These are phyloP conservation scores for Lycocerus yunnanus DNA, from an alignment of 2,888 invertebrate genomes.

Conservation along the genomic window DNA sequence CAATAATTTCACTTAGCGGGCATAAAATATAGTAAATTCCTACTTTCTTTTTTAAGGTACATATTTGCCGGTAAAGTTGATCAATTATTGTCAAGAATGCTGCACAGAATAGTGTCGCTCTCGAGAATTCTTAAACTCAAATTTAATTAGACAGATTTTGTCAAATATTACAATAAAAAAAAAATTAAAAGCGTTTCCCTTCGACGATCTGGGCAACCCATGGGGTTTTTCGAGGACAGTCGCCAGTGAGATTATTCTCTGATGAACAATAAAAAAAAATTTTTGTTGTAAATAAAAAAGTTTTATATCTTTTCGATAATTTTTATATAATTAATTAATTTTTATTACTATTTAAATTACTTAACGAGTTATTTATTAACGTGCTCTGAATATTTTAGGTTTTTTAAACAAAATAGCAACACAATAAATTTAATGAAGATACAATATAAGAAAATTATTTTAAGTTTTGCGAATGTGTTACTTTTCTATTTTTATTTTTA, in stretches of 20 bases:
- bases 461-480: neutral
- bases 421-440: neutral
- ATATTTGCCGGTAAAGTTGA: neutral
- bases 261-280: too few species aligned
- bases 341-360: neutral
- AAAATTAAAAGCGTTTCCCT: neutral
- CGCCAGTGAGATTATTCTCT: too few species aligned
- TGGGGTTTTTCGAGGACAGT: neutral
- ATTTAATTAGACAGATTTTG: too few species aligned
- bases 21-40: neutral
- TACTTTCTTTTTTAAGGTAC: constrained; percentile 3
- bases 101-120: neutral
- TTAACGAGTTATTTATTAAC: neutral
- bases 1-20: constrained; percentile 2
- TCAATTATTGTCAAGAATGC: neutral
- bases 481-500: constrained; percentile 1
- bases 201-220: neutral
- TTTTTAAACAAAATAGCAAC: neutral
- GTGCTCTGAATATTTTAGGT: neutral
- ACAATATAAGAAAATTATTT: neutral
- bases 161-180: neutral
- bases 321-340: neutral
- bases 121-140: neutral
- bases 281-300: too few species aligned
- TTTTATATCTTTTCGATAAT: neutral